A percentile compares a stretch with the other conserved stretches of the same genome.
phyloP scores from a whole-genome alignment of 2,797 vertebrate genomes.

The Steatocranus sp. region DNA sequence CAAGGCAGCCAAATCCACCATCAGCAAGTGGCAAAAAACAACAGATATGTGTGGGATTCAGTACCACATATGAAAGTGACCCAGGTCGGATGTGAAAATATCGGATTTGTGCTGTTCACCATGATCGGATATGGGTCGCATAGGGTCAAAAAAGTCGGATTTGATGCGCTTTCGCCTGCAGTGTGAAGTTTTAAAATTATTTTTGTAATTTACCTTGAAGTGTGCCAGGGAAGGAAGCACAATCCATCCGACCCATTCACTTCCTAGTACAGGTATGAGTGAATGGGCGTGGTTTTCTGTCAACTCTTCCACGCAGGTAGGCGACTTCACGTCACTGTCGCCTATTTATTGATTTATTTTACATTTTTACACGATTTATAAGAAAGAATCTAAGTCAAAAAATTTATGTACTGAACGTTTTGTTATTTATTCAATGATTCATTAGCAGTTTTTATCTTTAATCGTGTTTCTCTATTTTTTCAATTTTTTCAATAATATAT shows the following conservation, averaged over 20 bases:
- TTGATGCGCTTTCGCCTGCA: neutral
- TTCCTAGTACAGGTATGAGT: conserved; percentile 27
- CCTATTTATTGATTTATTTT: neutral
- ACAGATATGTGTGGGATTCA: neutral
- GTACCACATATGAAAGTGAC: neutral
- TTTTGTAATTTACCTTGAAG: neutral
- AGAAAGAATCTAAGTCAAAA: neutral
- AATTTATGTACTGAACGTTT: neutral
- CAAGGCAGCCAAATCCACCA: neutral
- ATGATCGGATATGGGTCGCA: neutral
- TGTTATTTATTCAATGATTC: neutral
- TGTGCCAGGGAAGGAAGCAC: neutral
- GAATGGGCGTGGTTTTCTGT: conserved; percentile 11
- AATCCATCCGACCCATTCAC: neutral
- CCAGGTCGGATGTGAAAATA: neutral
- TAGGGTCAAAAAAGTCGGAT: neutral
- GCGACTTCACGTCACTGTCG: neutral
- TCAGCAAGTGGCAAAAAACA: neutral
- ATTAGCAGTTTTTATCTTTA: neutral
- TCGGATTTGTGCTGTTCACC: neutral
- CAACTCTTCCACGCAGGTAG: accelerated
- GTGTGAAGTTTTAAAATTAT: neutral
- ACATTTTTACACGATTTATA: neutral
- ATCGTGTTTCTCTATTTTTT: neutral
- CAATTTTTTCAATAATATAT: too few relatives aligned